A percentile compares a stretch with the other conserved stretches of the same genome.
phyloP scores from a whole-genome alignment of 2,113 vertebrate genomes.

The Eudorcas thomsonii region DNA sequence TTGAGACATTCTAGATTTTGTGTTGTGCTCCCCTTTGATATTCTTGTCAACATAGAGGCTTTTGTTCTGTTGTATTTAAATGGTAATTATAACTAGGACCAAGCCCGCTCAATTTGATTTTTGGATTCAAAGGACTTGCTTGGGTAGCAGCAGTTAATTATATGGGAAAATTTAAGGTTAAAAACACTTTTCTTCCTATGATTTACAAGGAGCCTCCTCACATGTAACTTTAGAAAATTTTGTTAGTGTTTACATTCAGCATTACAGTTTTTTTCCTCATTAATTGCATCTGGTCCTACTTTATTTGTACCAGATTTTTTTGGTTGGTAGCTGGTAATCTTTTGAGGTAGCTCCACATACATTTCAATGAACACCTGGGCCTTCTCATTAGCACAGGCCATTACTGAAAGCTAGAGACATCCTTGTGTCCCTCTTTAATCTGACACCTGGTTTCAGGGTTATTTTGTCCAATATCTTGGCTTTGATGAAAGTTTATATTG shows the following conservation, averaged over 20 bases:
- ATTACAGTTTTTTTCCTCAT: slow-evolving; percentile 11
- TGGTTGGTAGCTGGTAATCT: slow-evolving; percentile 19
- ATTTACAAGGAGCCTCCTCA: slow-evolving; percentile 62
- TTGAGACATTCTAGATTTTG: not conserved
- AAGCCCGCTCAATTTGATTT: slow-evolving; percentile 48
- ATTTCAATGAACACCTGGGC: slow-evolving; percentile 24
- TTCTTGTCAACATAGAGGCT: not conserved
- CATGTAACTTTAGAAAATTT: slow-evolving; percentile 63
- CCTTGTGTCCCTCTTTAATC: slow-evolving; percentile 35
- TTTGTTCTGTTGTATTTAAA: not conserved
- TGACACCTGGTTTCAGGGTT: slow-evolving; percentile 39
- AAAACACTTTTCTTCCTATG: slow-evolving; percentile 60
- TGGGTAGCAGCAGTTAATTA: slow-evolving; percentile 43
- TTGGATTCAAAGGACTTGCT: slow-evolving; percentile 63
- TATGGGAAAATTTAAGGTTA: slow-evolving; percentile 71
- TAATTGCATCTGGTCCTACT: not conserved
- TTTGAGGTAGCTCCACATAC: slow-evolving; percentile 58
- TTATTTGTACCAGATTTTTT: slow-evolving; percentile 34
- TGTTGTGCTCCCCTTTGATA: not conserved
- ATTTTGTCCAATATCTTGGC: slow-evolving; percentile 43
- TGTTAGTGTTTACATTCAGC: slow-evolving; percentile 48
- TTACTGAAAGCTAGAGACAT: slow-evolving; percentile 57
- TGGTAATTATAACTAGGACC: not conserved
- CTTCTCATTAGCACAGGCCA: slow-evolving; percentile 44
- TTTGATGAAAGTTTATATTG: slow-evolving; percentile 54